Evolutionary conservation across 2,888 invertebrate species (phyloP), one percentile per base, ranked within the genome.

Genomic region (Aleiodes alternator): DNA sequence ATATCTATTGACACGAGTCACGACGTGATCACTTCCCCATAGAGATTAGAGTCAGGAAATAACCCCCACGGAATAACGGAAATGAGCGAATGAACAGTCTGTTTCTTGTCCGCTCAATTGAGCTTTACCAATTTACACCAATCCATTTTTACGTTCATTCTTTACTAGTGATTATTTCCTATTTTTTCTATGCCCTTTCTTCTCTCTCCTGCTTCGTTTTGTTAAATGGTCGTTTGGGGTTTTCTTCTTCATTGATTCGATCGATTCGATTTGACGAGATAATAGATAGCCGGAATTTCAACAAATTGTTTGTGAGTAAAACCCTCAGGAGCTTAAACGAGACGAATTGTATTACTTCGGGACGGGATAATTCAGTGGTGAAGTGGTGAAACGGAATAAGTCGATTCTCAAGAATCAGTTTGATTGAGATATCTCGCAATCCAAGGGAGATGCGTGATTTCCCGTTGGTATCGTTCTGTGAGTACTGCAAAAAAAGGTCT

Each of bases 261-360:
- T 57, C 12, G 34, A 74, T 70, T 51, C 64, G 53, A 16, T 69
- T 70, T 53, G 74, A 64, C 61, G 38, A 29, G 74, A 78, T 79
- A 80, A 79, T 80, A 77, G 79, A 78, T 79, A 77, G 77, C 75
- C 34, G 29, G n/a, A 59, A 31, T 43, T 38, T 12, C 43, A 43
- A 61, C 11, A 43, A 43, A 43, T 43, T 43, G 43, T 43, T 77
- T 73, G 61, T 68, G 71, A 66, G 79, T 79, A n/a, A 59, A 34
- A 34, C 59, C 14, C 59, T 34, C 34, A 59, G 12, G 34, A 12
- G 9, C n/a, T 38, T 14, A 43, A 9, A 43, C 9, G 43, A 43
- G 43, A 43, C 43, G 43, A 6, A 34, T 43, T 43, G 9, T 43
- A 11, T 43, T 43, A 43, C 43, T 0, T 43, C 43, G 9, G 43